phyloP scores from a whole-genome alignment of 2,888 invertebrate genomes.

The Philereme transversata region DNA sequence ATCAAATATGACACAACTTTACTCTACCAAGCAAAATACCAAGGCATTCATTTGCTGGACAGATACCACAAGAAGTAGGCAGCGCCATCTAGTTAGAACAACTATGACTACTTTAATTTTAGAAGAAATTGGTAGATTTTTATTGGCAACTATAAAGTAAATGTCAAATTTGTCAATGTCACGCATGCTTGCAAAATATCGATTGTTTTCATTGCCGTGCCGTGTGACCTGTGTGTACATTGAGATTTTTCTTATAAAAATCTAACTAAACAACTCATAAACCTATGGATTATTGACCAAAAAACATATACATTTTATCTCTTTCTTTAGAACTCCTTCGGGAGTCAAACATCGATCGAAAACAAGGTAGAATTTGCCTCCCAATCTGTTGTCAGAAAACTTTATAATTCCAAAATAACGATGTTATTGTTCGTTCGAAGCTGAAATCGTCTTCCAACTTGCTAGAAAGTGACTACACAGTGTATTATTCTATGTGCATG shows the following conservation, averaged over 20 bases:
- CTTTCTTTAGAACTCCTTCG: conserved; percentile 4
- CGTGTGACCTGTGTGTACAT: conserved; percentile 8
- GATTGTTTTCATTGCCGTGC: conserved; percentile 26
- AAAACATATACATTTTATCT: neutral
- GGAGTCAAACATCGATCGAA: conserved; percentile 4
- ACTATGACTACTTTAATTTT: neutral
- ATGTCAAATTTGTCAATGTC: conserved; percentile 16
- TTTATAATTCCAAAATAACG: conserved; percentile 4
- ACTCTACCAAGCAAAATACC: too few relatives aligned
- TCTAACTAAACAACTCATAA: conserved; percentile 5
- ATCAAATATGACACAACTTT: too few relatives aligned
- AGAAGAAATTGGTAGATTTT: conserved; percentile 1
- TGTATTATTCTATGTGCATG: neutral
- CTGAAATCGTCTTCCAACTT: neutral
- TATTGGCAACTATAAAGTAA: conserved; percentile 7
- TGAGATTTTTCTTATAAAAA: conserved; percentile 3
- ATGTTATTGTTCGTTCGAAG: conserved; percentile 11
- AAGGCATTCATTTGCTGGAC: too few relatives aligned
- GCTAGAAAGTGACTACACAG: neutral
- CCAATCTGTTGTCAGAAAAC: conserved; percentile 6
- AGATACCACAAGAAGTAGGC: neutral
- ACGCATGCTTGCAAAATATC: conserved; percentile 21
- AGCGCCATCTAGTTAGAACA: conserved; percentile 11
- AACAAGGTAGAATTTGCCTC: conserved; percentile 15
- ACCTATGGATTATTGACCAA: neutral